Percentiles rank a stretch among this genome's conserved stretches.
These are phyloP conservation scores for Stegodyphus mimosarum DNA, from an alignment of 1,140 invertebrate species.

Conservation along the genomic window DNA sequence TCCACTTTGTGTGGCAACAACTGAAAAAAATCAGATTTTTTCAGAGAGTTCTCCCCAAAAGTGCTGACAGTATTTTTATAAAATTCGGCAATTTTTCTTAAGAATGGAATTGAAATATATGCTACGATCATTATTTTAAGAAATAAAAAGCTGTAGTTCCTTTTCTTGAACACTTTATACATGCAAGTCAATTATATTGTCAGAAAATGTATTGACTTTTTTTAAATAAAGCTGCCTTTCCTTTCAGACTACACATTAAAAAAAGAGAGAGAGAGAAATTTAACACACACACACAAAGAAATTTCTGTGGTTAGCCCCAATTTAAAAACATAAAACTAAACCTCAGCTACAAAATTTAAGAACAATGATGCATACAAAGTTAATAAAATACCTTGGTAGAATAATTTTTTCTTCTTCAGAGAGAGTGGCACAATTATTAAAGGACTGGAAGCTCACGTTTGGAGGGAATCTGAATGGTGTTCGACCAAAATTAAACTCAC, in stretches of 20 bases:
- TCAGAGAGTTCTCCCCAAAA: too few species aligned
- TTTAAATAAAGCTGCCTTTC: not conserved
- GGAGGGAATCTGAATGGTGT: conserved; percentile 85
- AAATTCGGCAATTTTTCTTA: too few species aligned
- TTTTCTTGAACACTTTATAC: too few species aligned
- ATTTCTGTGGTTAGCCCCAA: not conserved
- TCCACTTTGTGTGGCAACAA: too few species aligned
- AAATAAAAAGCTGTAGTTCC: too few species aligned
- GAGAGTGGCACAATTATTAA: conserved; percentile 82
- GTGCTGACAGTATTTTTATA: too few species aligned
- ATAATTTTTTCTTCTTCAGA: conserved; percentile 78
- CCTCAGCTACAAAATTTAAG: not conserved
- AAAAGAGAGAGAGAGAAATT: not conserved
- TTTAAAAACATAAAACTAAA: too few species aligned
- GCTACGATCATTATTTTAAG: too few species aligned
- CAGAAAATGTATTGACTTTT: too few species aligned
- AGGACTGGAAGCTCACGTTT: conserved; percentile 74
- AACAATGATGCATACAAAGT: not conserved
- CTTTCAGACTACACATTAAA: not conserved
- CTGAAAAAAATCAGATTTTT: too few species aligned
- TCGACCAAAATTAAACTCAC: conserved; percentile 91
- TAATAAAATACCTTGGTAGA: conserved; percentile 70
- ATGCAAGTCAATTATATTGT: too few species aligned
- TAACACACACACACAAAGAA: not conserved
- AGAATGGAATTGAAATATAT: too few species aligned